Conservation (phyloP, 2,113 vertebrate genomes). For the Chaetura pelagica region DNA sequence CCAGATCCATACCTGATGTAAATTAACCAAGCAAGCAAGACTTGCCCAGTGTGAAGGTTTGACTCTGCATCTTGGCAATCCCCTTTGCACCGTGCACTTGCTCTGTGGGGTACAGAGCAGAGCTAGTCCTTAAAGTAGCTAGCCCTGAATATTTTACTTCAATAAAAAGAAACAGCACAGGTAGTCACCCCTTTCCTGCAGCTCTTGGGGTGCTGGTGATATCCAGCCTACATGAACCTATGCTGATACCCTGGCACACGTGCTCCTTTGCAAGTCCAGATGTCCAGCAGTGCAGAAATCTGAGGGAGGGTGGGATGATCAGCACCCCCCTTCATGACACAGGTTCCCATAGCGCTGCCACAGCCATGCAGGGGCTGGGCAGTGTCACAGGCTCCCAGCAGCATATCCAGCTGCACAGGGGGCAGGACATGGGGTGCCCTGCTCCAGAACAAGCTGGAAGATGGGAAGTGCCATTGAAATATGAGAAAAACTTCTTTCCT, state of each 20-base stretch:
- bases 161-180: not conserved
- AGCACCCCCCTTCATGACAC: too few species aligned
- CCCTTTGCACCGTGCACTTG: not conserved
- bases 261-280: not conserved
- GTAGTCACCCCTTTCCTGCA: not conserved
- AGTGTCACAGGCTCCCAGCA: not conserved
- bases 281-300: not conserved
- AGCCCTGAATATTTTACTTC: not conserved
- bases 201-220: not conserved
- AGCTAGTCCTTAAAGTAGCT: not conserved
- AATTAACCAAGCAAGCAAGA: not conserved
- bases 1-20: not conserved
- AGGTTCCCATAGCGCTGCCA: not conserved
- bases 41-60: not conserved
- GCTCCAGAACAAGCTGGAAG: not conserved
- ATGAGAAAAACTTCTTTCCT: too few species aligned
- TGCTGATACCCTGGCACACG: not conserved
- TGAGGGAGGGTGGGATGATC: not conserved
- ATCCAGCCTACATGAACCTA: accelerated
- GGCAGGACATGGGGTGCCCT: not conserved
- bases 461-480: too few species aligned
- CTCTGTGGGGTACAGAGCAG: not conserved
- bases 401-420: not conserved
- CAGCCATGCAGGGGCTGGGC: not conserved
- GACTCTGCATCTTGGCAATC: not conserved